Conservation (phyloP, 2,888 invertebrate species). For the Cheilosia scutellata region DNA sequence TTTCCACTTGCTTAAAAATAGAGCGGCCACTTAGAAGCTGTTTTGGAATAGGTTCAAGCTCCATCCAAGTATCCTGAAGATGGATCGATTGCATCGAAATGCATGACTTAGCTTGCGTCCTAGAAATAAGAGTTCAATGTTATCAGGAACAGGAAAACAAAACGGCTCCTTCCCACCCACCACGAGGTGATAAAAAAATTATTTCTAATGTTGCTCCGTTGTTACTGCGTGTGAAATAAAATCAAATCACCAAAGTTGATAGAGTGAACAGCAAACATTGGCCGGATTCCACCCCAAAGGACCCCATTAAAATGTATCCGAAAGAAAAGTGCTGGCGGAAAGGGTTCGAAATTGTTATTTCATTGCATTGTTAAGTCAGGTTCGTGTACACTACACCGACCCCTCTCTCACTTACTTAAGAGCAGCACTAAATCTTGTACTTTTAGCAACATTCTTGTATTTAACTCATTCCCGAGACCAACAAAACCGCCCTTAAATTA, state of each 20-base stretch:
- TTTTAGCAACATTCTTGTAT: slow-evolving; percentile 65
- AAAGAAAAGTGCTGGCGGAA: slow-evolving; percentile 32
- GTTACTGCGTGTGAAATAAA: slow-evolving; percentile 45
- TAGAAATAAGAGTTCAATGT: too few relatives aligned
- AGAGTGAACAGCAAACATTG: slow-evolving; percentile 12
- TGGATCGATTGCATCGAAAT: too few relatives aligned
- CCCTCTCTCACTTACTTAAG: background rate
- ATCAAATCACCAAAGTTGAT: slow-evolving; percentile 38
- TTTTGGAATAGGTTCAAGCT: too few relatives aligned
- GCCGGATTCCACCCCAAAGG: background rate
- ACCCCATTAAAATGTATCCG: background rate
- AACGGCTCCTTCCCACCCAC: background rate
- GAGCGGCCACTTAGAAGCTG: too few relatives aligned
- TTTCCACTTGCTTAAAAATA: too few relatives aligned
- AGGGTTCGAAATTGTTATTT: slow-evolving; percentile 62
- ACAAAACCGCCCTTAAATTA: slow-evolving; percentile 72
- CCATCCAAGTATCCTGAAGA: too few relatives aligned
- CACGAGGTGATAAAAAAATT: slow-evolving; percentile 9
- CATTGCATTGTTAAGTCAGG: slow-evolving; percentile 61
- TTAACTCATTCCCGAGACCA: slow-evolving; percentile 24
- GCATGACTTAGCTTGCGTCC: too few relatives aligned
- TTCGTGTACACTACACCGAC: slow-evolving; percentile 28
- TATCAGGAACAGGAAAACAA: background rate
- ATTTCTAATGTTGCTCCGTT: slow-evolving; percentile 28
- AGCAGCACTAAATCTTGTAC: slow-evolving; percentile 66